Base-by-base conservation (phyloP, 2,888 invertebrate genomes). In the Stramonita haemastoma region DNA sequence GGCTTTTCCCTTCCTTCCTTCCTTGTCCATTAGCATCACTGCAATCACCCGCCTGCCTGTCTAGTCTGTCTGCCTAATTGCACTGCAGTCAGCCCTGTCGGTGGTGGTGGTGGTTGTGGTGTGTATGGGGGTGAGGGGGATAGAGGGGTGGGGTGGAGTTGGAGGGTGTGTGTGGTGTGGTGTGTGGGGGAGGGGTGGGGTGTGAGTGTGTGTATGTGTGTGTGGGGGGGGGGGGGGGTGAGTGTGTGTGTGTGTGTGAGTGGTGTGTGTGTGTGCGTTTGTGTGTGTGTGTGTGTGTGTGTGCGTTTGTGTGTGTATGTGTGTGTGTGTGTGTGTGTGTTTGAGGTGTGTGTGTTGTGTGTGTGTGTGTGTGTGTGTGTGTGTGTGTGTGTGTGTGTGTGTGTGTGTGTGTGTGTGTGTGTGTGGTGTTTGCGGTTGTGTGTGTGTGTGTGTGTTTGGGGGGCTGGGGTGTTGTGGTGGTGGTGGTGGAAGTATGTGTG, bases 301-400 rank as follows among this genome's bases (percentile, higher is more conserved):
- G 46, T 46, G 46, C 8, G 46, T 46, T 46, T 46, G 46, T 46
- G 46, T 46, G 46, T 46, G 46, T 46, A 8, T n/a, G 46, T 46
- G 46, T 46, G 79, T 79, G 34, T 79, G 79, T 79, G 79, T 79
- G 79, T 79, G 34, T 79, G 79, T 34, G 79, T 79, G 34, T 0
- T 0, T 79, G 79, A 32, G 79, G 79, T 79, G 79, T 79, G 79
- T 79, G 79, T 79, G 34, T 34, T 79, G 32, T 79, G 79, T 79
- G 34, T 79, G 34, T 79, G 79, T 79, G 77, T 79, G 34, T 79
- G 79, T 77, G 77, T 77, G 77, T 77, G 77, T 77, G 77, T 77
- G 77, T 77, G 77, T 77, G 77, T 77, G 77, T 77, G 77, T 77
- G 77, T 77, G 77, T 77, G 77, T 77, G 77, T 77, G 77, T 77